A percentile compares a stretch with the other conserved stretches of the same genome.
Evolutionary conservation across 2,888 invertebrate genomes (phyloP).

Genomic region (Hipparchia semele): DNA sequence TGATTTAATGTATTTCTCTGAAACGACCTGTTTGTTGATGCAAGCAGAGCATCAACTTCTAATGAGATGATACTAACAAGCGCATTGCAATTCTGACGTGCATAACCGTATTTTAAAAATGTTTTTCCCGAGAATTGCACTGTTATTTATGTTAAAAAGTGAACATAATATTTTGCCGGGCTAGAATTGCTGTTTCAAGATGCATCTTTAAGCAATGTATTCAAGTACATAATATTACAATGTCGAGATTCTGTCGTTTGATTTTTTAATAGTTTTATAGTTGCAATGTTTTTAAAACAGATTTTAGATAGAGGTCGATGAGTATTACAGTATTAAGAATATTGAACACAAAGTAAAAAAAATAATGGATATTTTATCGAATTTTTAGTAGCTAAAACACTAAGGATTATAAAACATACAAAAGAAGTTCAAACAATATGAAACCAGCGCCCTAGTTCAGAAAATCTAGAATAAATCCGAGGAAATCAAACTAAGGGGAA

Average conservation of each 20-base stretch:
- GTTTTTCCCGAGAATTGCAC: conserved; percentile 2
- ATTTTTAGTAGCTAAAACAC: too few species aligned
- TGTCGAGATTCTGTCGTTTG: not conserved
- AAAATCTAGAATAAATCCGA: conserved; percentile 7
- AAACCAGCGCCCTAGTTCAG: not conserved
- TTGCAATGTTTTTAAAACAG: not conserved
- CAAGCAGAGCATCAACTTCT: conserved; percentile 7
- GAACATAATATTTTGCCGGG: not conserved
- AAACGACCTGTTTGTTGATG: not conserved
- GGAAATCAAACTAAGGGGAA: conserved; percentile 7
- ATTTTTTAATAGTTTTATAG: not conserved
- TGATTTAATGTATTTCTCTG: conserved; percentile 8
- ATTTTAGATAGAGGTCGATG: not conserved
- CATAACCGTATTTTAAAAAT: not conserved
- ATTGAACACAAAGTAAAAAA: too few species aligned
- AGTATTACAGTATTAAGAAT: too few species aligned
- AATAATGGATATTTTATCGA: too few species aligned
- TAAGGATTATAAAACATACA: not conserved
- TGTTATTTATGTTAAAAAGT: not conserved
- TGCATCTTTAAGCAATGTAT: not conserved
- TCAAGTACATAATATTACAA: too few species aligned
- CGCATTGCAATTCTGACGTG: not conserved
- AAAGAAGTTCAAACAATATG: not conserved
- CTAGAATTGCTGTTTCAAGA: conserved; percentile 4
- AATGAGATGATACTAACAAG: conserved; percentile 13